phyloP scores from a whole-genome alignment of 2,797 vertebrate species.

The Xiphophorus birchmanni region DNA sequence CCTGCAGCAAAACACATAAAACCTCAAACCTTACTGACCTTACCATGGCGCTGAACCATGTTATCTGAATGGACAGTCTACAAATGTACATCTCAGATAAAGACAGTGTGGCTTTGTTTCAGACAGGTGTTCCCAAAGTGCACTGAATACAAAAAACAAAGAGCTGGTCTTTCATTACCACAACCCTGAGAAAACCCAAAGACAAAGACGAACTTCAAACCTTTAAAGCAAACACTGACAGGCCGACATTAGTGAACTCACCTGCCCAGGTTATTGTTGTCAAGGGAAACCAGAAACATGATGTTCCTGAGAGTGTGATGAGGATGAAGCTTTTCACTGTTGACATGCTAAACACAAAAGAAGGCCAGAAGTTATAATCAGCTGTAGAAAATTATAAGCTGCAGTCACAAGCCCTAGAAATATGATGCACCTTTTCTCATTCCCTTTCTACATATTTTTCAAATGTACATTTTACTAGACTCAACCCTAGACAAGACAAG shows the following conservation, averaged over 20 bases:
- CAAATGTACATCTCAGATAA: not conserved
- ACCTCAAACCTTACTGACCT: not conserved
- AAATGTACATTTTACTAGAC: not conserved
- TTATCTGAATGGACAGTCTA: not conserved
- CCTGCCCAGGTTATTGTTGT: slow-evolving; percentile 93
- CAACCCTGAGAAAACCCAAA: not conserved
- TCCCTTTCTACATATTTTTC: not conserved
- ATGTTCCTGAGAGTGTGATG: slow-evolving; percentile 97
- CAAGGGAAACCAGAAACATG: slow-evolving; percentile 93
- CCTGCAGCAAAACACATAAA: slow-evolving; percentile 66
- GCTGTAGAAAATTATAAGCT: not conserved
- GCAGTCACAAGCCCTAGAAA: not conserved
- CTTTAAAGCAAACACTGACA: not conserved
- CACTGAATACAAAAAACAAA: not conserved
- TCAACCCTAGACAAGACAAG: not conserved
- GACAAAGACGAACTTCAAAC: not conserved
- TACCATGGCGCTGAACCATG: not conserved
- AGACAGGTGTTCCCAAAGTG: not conserved
- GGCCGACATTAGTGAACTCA: slow-evolving; percentile 65
- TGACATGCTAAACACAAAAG: slow-evolving; percentile 85
- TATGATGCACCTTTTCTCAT: not conserved
- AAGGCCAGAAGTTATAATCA: not conserved
- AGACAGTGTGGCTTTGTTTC: not conserved
- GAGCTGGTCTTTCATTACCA: not conserved
- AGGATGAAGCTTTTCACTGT: slow-evolving; percentile 94